These are phyloP conservation scores for Enteromius trimaculatus DNA, from an alignment of 2,797 vertebrate genomes.

Conservation along the genomic window DNA sequence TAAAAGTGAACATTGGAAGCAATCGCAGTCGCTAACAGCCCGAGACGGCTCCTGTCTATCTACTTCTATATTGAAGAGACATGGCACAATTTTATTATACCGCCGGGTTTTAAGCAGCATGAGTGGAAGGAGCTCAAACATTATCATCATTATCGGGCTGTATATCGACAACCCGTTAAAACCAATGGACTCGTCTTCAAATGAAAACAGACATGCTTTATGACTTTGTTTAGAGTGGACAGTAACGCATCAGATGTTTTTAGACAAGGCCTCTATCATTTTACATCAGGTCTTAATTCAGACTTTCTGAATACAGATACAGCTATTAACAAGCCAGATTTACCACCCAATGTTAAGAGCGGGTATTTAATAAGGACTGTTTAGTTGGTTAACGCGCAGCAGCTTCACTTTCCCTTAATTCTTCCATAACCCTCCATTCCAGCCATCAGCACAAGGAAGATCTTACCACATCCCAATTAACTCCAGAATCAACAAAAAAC, in stretches of 20 bases:
- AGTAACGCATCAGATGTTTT: neutral
- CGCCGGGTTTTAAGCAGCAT: conserved; percentile 78
- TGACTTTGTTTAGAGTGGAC: neutral
- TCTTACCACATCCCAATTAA: conserved; percentile 67
- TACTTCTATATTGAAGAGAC: conserved; percentile 67
- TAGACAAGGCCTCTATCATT: neutral
- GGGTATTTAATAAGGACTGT: conserved; percentile 72
- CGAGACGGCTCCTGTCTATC: conserved; percentile 71
- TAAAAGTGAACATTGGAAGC: conserved; percentile 70
- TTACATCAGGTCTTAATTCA: neutral
- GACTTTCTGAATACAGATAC: neutral
- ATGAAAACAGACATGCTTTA: conserved; percentile 2
- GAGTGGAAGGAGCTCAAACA: conserved; percentile 61
- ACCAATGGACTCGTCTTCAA: neutral
- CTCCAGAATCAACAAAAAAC: conserved; percentile 58
- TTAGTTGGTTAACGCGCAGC: conserved; percentile 73
- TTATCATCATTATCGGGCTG: neutral
- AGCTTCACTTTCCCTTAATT: conserved; percentile 68
- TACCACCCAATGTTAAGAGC: neutral
- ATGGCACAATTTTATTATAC: conserved; percentile 70
- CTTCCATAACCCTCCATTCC: conserved; percentile 67
- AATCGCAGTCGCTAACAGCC: conserved; percentile 65
- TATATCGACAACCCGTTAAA: neutral
- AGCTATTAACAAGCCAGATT: neutral
- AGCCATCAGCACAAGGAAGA: conserved; percentile 63